These are phyloP conservation scores for Quadriops clusia DNA, from an alignment of 2,888 invertebrate species.

Conservation along the genomic window DNA sequence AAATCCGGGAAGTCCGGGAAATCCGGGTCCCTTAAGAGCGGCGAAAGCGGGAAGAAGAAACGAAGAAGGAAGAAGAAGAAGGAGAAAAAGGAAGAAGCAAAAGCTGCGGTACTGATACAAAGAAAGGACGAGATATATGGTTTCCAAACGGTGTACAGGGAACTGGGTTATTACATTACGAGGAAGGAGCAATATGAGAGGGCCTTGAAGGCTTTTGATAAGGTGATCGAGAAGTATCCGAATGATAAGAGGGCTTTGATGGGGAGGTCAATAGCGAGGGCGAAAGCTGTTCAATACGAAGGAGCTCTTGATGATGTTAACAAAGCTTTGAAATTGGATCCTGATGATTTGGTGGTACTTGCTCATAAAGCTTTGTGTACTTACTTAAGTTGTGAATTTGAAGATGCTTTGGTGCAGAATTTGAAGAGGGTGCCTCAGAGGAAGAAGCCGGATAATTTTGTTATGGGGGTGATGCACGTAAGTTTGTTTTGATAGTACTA, in stretches of 20 bases:
- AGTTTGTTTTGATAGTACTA: slow-evolving; percentile 3
- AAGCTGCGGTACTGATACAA: slow-evolving; percentile 9
- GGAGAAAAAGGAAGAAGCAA: slow-evolving; percentile 4
- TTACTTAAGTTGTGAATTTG: slow-evolving; percentile 33
- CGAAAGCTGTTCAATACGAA: slow-evolving; percentile 43
- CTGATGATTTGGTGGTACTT: slow-evolving; percentile 26
- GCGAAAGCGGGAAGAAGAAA: too few species aligned
- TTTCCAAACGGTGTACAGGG: slow-evolving; percentile 27
- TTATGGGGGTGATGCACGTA: slow-evolving; percentile 34
- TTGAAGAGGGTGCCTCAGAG: slow-evolving; percentile 22
- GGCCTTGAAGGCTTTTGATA: slow-evolving; percentile 28
- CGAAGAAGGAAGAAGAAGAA: slow-evolving; percentile 7
- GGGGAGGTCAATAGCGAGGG: slow-evolving; percentile 42
- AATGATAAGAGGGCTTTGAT: slow-evolving; percentile 42
- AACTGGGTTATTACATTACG: slow-evolving; percentile 29
- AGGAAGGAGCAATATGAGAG: slow-evolving; percentile 30
- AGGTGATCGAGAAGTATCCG: slow-evolving; percentile 27
- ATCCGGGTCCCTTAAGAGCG: too few species aligned
- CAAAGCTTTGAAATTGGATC: slow-evolving; percentile 32
- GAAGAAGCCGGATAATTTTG: slow-evolving; percentile 32
- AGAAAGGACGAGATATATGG: slow-evolving; percentile 27
- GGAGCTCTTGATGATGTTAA: slow-evolving; percentile 43
- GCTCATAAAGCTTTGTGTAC: slow-evolving; percentile 30
- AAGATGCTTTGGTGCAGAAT: slow-evolving; percentile 31
- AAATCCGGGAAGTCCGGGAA: too few species aligned